Evolutionary conservation across 2,888 invertebrate species (phyloP).

Genomic region (Hirtodrosophila confusa): DNA sequence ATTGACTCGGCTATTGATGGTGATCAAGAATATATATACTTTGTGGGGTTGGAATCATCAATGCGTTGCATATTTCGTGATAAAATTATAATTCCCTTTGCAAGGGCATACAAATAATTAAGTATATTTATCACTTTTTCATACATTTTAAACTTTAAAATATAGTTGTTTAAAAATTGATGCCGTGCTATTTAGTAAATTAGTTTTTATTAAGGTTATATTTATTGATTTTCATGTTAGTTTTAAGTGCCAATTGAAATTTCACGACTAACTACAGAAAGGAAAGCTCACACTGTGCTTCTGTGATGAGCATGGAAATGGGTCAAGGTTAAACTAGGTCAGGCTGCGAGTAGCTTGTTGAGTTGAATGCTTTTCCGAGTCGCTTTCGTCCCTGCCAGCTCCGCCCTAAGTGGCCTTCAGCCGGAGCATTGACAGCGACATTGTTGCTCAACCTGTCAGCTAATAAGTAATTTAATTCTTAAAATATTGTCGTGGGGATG

Average conservation of each 20-base stretch:
- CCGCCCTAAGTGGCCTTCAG: constrained; percentile 44
- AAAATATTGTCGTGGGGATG: constrained; percentile 14
- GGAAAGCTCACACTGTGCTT: constrained; percentile 21
- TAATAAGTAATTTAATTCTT: constrained; percentile 42
- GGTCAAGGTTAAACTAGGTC: constrained; percentile 77
- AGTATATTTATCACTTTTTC: too few species aligned
- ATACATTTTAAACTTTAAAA: too few species aligned
- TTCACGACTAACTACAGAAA: constrained; percentile 17
- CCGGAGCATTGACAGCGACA: constrained; percentile 63
- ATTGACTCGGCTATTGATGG: too few species aligned
- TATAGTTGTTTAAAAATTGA: too few species aligned
- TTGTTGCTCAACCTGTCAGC: constrained; percentile 28
- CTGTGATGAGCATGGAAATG: constrained; percentile 42
- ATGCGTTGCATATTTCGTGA: too few species aligned
- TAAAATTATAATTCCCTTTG: too few species aligned
- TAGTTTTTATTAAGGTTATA: too few species aligned
- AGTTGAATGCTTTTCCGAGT: constrained; percentile 65
- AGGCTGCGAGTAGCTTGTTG: constrained; percentile 59
- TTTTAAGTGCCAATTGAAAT: constrained; percentile 7
- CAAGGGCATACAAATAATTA: too few species aligned
- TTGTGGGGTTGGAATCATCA: too few species aligned
- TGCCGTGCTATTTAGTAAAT: too few species aligned
- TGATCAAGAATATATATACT: too few species aligned
- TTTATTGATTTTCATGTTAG: too few species aligned
- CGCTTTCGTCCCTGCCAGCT: constrained; percentile 23